A percentile compares a stretch with the other conserved stretches of the same genome.
Evolutionary conservation across 2,113 vertebrate genomes (phyloP).

Genomic region (Labrus mixtus): DNA sequence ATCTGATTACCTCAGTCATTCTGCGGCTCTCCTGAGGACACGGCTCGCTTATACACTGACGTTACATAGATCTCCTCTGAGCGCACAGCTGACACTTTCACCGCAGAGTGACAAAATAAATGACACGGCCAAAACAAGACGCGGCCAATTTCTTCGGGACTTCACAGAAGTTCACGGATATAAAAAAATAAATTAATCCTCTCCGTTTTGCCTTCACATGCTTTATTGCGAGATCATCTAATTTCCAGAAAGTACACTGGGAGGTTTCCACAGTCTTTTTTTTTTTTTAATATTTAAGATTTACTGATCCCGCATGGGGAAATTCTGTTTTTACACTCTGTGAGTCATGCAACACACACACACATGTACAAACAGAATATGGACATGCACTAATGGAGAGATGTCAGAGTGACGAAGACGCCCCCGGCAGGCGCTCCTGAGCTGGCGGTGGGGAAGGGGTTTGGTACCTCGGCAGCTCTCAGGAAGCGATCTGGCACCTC

Average conservation of each 20-base stretch:
- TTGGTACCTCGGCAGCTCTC: no score
- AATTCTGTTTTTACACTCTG: no score
- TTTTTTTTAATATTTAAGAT: no score
- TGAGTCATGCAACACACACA: no score
- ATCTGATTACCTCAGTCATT: conserved; percentile 78
- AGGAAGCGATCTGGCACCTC: no score
- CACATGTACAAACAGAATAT: no score
- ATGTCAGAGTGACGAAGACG: no score
- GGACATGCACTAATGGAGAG: no score
- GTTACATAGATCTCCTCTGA: conserved; percentile 54
- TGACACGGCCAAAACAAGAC: conserved; percentile 21
- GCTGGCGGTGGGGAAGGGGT: no score
- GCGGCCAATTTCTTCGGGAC: not conserved
- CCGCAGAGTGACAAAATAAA: conserved; percentile 42
- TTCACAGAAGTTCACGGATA: conserved; percentile 10
- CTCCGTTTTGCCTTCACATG: not conserved
- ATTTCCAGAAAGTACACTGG: not conserved
- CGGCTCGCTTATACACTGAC: conserved; percentile 53
- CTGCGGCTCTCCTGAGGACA: conserved; percentile 69
- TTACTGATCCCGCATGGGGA: no score
- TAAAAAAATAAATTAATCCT: not conserved
- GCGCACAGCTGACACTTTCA: conserved; percentile 41
- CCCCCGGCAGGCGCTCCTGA: no score
- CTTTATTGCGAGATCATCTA: not conserved
- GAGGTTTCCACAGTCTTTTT: not conserved